These are phyloP conservation scores for Orestias chungarensis DNA, from an alignment of 2,797 vertebrate species.

Conservation along the genomic window DNA sequence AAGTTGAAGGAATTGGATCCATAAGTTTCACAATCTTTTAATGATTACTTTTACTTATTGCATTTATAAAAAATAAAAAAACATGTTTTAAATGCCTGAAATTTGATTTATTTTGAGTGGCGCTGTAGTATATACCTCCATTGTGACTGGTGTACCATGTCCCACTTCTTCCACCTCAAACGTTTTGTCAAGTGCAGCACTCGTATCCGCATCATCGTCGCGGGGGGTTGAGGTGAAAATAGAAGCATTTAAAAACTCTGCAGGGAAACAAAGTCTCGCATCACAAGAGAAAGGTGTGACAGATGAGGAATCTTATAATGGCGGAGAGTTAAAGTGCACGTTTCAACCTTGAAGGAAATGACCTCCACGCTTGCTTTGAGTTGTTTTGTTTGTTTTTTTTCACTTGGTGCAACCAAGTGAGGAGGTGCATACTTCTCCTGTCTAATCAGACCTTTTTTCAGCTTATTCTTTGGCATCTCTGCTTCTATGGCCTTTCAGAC, in stretches of 20 bases:
- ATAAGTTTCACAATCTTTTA: not conserved
- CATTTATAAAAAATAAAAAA: too few relatives aligned
- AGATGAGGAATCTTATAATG: slow-evolving; percentile 52
- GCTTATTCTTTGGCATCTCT: slow-evolving; percentile 41
- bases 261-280: slow-evolving; percentile 44
- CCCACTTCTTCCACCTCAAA: slow-evolving; percentile 16
- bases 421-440: slow-evolving; percentile 37
- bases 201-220: slow-evolving; percentile 31
- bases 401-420: slow-evolving; percentile 50
- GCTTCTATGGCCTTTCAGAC: slow-evolving; percentile 22
- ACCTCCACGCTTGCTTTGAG: slow-evolving; percentile 40
- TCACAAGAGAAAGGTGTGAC: slow-evolving; percentile 48
- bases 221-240: slow-evolving; percentile 58
- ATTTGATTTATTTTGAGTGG: not conserved
- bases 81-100: too few relatives aligned
- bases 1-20: not conserved
- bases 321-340: slow-evolving; percentile 47
- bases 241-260: slow-evolving; percentile 49
- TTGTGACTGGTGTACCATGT: not conserved
- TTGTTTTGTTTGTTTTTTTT: slow-evolving; percentile 12
- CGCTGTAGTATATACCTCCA: not conserved
- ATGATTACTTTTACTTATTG: too few relatives aligned
- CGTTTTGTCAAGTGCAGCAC: slow-evolving; percentile 34
- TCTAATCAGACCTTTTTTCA: slow-evolving; percentile 34
- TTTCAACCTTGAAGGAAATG: slow-evolving; percentile 44